A percentile compares a stretch with the other conserved stretches of the same genome.
Conservation (phyloP, 2,113 vertebrate genomes). For the Zapornia atra region DNA sequence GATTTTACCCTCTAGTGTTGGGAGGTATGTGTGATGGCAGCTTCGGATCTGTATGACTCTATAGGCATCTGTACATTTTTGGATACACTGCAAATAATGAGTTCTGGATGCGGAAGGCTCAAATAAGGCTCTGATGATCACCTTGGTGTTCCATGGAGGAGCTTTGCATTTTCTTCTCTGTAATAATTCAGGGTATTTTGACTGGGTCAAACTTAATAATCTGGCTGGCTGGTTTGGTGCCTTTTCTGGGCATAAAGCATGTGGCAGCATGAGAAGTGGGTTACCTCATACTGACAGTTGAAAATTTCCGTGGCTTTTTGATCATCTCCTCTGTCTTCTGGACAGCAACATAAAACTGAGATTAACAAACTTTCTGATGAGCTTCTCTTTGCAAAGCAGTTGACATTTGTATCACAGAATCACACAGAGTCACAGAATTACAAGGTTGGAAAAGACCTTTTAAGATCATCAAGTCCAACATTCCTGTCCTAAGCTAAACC, state of each 20-base stretch:
- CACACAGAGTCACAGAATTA: no score
- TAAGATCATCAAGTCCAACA: no score
- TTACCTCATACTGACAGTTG: neutral
- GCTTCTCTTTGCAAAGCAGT: neutral
- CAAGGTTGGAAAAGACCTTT: no score
- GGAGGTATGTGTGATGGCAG: neutral
- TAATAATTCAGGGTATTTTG: neutral
- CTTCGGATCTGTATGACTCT: neutral
- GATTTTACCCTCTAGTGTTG: neutral
- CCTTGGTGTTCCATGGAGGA: neutral
- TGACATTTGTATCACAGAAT: neutral
- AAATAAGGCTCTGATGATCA: neutral
- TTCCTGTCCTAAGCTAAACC: no score
- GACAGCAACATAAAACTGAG: neutral
- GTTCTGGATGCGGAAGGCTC: neutral
- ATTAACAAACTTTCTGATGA: neutral
- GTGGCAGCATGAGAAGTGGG: neutral
- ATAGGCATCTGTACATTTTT: neutral
- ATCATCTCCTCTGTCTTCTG: neutral
- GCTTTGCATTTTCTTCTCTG: neutral
- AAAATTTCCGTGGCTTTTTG: neutral
- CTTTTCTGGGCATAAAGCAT: neutral
- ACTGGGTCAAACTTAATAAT: neutral
- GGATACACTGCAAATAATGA: neutral
- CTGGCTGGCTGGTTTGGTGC: neutral